Evolutionary conservation across 2,888 invertebrate genomes (phyloP).

Genomic region (Apantesis nais): DNA sequence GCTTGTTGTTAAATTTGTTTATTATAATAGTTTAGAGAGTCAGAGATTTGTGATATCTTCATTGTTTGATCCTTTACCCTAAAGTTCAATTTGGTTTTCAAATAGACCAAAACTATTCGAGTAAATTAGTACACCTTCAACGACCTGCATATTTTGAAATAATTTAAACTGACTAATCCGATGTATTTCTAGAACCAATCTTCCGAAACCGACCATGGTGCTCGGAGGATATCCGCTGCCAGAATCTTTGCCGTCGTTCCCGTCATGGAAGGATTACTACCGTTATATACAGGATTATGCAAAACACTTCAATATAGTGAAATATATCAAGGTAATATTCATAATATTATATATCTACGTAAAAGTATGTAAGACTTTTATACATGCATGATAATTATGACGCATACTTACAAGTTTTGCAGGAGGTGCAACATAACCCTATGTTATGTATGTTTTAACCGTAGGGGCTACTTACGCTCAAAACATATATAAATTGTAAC

Average conservation of each 20-base stretch:
- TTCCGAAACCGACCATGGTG: constrained; percentile 79
- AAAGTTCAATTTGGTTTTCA: too few species aligned
- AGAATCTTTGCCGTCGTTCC: constrained; percentile 66
- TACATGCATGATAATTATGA: not conserved
- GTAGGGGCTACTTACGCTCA: too few species aligned
- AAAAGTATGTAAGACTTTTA: too few species aligned
- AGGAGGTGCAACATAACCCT: too few species aligned
- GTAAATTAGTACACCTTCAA: too few species aligned
- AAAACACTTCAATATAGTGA: constrained; percentile 66
- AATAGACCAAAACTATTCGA: not conserved
- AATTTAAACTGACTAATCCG: not conserved
- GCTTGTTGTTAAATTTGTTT: too few species aligned
- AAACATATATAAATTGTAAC: too few species aligned
- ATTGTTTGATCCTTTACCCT: too few species aligned
- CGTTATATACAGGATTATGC: constrained; percentile 68
- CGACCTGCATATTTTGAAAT: not conserved
- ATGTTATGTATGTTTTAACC: too few species aligned
- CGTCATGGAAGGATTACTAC: constrained; percentile 68
- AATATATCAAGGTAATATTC: constrained; percentile 68
- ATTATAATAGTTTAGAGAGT: too few species aligned
- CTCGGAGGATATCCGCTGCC: constrained; percentile 71
- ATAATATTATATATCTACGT: not conserved
- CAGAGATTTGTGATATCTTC: too few species aligned
- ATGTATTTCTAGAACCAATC: constrained; percentile 68
- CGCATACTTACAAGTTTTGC: too few species aligned